Evolutionary conservation across 2,888 invertebrate species (phyloP).

Genomic region (Idaea biselata): DNA sequence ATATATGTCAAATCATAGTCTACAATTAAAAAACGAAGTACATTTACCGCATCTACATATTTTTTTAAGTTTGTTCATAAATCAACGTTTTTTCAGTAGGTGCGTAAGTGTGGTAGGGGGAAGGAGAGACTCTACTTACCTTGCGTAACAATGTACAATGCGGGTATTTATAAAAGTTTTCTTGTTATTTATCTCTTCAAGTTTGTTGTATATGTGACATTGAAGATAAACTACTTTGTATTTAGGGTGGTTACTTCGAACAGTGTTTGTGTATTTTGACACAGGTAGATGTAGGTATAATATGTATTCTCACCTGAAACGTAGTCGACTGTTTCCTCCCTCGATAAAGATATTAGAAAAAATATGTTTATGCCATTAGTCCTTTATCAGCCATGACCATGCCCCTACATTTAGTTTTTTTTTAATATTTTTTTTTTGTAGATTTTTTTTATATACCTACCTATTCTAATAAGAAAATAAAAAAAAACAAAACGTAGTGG

Average conservation of each 20-base stretch:
- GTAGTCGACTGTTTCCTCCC: too few relatives aligned
- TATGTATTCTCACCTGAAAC: too few relatives aligned
- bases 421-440: too few relatives aligned
- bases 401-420: too few relatives aligned
- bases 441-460: too few relatives aligned
- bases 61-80: slow-evolving; percentile 18
- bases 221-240: neutral
- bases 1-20: too few relatives aligned
- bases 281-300: too few relatives aligned
- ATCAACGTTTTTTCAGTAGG: slow-evolving; percentile 32
- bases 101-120: slow-evolving; percentile 40
- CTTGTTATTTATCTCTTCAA: slow-evolving; percentile 2
- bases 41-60: slow-evolving; percentile 28
- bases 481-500: too few relatives aligned
- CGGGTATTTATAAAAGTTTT: slow-evolving; percentile 9
- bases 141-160: slow-evolving; percentile 25
- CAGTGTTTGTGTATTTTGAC: neutral
- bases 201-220: neutral
- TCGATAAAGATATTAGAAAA: too few relatives aligned
- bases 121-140: slow-evolving; percentile 29
- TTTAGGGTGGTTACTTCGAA: neutral
- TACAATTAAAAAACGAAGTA: neutral
- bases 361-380: too few relatives aligned
- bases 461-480: too few relatives aligned
- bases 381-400: too few relatives aligned